Base-by-base conservation (phyloP, 2,888 invertebrate genomes). In the Cryptocephalus moraei region DNA sequence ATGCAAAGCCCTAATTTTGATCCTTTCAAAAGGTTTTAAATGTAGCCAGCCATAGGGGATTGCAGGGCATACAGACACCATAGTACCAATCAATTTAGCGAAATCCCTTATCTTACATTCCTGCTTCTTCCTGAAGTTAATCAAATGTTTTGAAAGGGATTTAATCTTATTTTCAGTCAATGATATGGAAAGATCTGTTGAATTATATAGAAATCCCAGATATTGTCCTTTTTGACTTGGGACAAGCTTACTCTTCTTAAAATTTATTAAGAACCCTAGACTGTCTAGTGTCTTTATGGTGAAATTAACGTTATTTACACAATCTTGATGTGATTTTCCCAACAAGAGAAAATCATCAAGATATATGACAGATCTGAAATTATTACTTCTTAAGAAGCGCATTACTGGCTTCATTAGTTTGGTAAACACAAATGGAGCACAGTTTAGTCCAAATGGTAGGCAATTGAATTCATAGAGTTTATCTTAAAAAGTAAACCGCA, bases 301-400 rank as follows among this genome's bases (percentile, higher is more conserved):
- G 33, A n/a, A 4, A 8, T 2, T 36, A 39, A 49, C 32, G 46
- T 52, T 54, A 14, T 49, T 11, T 36, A 13, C 1, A 39, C 55
- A 55, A 10, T 48, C 40, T 12, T 33, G 12, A 14, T 33, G 36
- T 1, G 51, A 40, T 9, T 44, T 41, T 9, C 53, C 51, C n/a
- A 57, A 39, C 9, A 54, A 32, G 9, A 57, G 40, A 50, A 57
- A 51, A 48, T 57, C 56, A 38, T 57, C 55, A 31, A 57, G 39
- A 43, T 54, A 57, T 10, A 41, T 2, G 8, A 41, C 46, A 9
- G 40, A 49, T 36, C 10, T 8, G 22, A 48, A 45, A 10, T 36
- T 36, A 8, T 34, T 11, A 45, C 38, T 32, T 11, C 46, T 33
- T 9, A 49, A 32, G 14, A 32, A 41, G 9, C 38, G 13, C 13